A percentile compares a stretch with the other conserved stretches of the same genome.
These are phyloP conservation scores for Pygathrix nemaeus DNA, from an alignment of 2,113 vertebrate species.

Conservation along the genomic window DNA sequence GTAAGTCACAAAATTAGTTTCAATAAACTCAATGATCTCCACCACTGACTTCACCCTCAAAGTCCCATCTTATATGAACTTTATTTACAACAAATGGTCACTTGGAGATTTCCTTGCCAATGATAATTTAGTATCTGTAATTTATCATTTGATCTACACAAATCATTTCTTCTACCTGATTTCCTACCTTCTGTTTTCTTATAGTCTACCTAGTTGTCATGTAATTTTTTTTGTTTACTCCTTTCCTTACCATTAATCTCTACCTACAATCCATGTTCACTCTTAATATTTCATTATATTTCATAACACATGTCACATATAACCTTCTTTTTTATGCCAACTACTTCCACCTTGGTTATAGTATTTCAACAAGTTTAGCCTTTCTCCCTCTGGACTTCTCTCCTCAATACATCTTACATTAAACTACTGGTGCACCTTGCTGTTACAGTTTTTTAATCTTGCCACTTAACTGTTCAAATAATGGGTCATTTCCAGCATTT, in stretches of 20 bases:
- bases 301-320: neutral
- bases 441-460: neutral
- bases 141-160: neutral
- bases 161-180: neutral
- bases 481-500: neutral
- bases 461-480: neutral
- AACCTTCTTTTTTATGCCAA: neutral
- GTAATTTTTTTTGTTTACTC: neutral
- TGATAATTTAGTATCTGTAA: neutral
- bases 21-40: neutral
- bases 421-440: neutral
- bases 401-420: neutral
- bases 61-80: neutral
- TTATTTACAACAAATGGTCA: neutral
- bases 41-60: neutral
- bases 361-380: neutral
- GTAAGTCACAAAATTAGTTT: neutral
- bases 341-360: neutral
- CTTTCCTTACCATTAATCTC: neutral
- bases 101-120: neutral
- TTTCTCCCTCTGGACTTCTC: neutral
- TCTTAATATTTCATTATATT: neutral
- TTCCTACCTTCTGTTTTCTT: neutral
- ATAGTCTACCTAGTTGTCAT: neutral
- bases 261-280: neutral